Percentiles rank a stretch among this genome's conserved stretches.
Evolutionary conservation across 2,113 vertebrate genomes (phyloP).

Genomic region (Fregetta grallaria): DNA sequence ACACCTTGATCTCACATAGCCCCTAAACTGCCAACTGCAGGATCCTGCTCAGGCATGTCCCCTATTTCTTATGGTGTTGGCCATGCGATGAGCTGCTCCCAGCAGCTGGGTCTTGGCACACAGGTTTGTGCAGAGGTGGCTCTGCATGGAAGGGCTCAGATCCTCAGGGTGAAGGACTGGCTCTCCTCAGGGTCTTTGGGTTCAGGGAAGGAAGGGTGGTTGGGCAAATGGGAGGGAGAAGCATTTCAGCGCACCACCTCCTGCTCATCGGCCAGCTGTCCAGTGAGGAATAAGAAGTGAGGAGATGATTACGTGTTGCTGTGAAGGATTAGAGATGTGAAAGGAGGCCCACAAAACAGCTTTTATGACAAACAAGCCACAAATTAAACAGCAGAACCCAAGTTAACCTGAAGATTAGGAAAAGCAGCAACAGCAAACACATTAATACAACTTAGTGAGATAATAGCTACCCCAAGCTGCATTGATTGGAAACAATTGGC

Average conservation of each 20-base stretch:
- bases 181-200: neutral
- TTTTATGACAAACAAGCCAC: neutral
- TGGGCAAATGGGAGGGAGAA: neutral
- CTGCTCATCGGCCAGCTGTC: accelerated
- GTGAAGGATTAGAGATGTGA: neutral
- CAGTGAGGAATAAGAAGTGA: neutral
- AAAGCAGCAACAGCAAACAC: constrained; percentile 12
- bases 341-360: neutral
- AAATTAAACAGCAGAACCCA: neutral
- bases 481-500: constrained; percentile 46
- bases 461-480: constrained; percentile 17
- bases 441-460: constrained; percentile 53
- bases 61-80: neutral
- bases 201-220: neutral
- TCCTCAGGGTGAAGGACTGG: neutral
- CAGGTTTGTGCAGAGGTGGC: neutral
- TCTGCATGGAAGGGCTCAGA: neutral
- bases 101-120: neutral
- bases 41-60: accelerated
- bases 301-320: neutral
- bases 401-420: neutral
- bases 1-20: neutral
- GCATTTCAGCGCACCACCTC: neutral
- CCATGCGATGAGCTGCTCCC: neutral
- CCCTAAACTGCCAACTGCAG: neutral